Base-by-base conservation (phyloP, 2,888 invertebrate genomes). In the Amiota mariae region DNA sequence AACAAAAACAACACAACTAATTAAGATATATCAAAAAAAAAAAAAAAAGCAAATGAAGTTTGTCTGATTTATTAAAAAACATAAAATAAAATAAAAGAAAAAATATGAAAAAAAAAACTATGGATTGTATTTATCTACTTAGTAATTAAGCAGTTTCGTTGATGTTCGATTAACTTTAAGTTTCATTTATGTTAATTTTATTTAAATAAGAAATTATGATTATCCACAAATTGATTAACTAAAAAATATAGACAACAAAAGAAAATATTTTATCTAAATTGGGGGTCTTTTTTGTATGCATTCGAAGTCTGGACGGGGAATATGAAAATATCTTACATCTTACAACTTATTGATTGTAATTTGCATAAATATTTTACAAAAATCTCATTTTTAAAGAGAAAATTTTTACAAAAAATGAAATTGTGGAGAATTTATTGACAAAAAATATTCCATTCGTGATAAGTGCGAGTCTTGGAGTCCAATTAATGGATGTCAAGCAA, bases 351-450 rank as follows among this genome's bases (percentile, higher is more conserved):
- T n/a, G n/a, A n/a, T n/a, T n/a, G n/a, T 46, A 63, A 80, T 82
- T 82, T 78, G 80, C 83, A 81, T 81, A 76, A 74, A 79, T 74
- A 79, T 77, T 77, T 72, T 72, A 70, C n/a, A 76, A 70, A 72
- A 78, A 48, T 66, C 20, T 47, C 48, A 24, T 24, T 24, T 24
- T 24, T 24, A 3, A 2, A 24, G 1, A 3, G 24, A 24, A 24
- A 24, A 24, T 46, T 8, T 66, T 3, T 3, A 47, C n/a, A 66
- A 66, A 66, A 48, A 57, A 57, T 18, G 15, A 18, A 57, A 57
- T 57, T 57, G 57, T 57, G 15, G 15, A 10, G 13, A 57, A 57
- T 15, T 57, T 57, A 57, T 57, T 57, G 57, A 18, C 15, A 57
- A 57, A 57, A n/a, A 15, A 20, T 15, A 18, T 57, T 24, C 15